A percentile compares a stretch with the other conserved stretches of the same genome.
phyloP scores from a whole-genome alignment of 1,140 invertebrate species.

The Drosophila seguyi region DNA sequence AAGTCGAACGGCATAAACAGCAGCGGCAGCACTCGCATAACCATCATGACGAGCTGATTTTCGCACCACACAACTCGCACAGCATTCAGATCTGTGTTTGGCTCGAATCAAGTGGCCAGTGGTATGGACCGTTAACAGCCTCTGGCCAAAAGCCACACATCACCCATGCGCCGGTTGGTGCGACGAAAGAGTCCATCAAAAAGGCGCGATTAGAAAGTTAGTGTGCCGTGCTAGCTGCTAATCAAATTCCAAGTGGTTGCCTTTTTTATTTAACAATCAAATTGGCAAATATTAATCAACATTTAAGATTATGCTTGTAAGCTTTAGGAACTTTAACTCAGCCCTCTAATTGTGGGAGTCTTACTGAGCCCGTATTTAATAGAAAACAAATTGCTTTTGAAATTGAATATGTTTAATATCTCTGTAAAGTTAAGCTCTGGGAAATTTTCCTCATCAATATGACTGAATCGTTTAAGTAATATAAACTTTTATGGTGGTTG shows the following conservation, averaged over 20 bases:
- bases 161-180: constrained; percentile 59
- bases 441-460: too few relatives aligned
- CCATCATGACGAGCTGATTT: constrained; percentile 42
- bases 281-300: constrained; percentile 4
- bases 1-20: constrained; percentile 40
- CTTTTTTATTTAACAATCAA: constrained; percentile 57
- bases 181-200: constrained; percentile 57
- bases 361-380: background rate
- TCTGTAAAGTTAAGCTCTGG: background rate
- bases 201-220: constrained; percentile 68
- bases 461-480: too few relatives aligned
- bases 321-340: background rate
- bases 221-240: constrained; percentile 23
- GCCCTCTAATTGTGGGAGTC: background rate
- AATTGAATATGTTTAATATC: too few relatives aligned
- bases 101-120: constrained; percentile 45
- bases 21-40: constrained; percentile 30
- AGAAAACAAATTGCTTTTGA: background rate
- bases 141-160: constrained; percentile 54
- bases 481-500: background rate
- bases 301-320: background rate
- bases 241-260: constrained; percentile 38
- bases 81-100: constrained; percentile 18
- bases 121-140: constrained; percentile 68
- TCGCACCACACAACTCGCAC: constrained; percentile 31